Evolutionary conservation across 2,797 vertebrate genomes (phyloP), one percentile per base, ranked within the genome.

Genomic region (Anolis apletophallus): DNA sequence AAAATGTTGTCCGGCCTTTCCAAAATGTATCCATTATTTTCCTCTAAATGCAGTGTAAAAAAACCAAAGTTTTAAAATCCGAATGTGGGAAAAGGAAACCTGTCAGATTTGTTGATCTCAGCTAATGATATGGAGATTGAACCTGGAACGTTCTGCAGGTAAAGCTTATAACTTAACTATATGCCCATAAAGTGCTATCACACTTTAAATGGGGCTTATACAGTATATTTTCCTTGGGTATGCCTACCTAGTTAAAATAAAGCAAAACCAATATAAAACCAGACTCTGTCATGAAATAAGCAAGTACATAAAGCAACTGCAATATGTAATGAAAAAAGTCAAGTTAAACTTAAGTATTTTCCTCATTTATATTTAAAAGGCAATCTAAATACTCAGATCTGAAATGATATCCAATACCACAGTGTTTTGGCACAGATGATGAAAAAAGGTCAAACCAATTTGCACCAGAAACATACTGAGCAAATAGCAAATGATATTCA

Each of bases 311-410:
- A n/a, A 54, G n/a, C 57, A 67, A 54, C 1, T 0, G 1, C 1
- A 21, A 61, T 11, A 17, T 0, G 0, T 0, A 64, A 3, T 40
- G 0, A 85, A 54, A 75, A 75, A 1, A 0, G 5, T 79, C 59
- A 80, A 80, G 9, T 1, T 75, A 88, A 90, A 82, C 5, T 74
- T 87, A 69, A 59, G 69, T 23, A 85, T 91, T 5, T 79, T 72
- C 17, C 57, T 1, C 76, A 88, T 14, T 6, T 80, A n/a, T 80
- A 1, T 46, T 5, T 32, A 88, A 90, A 87, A 82, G 1, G 17
- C 5, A 69, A 85, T 76, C 50, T 59, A 50, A 21, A 67, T 69
- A 50, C 9, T 3, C n/a, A 64, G 12, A 68, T 79, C 74, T 67
- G 92, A 72, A 87, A 21, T 21, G 11, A 23, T 88, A 82, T 1